Evolutionary conservation across 1,140 invertebrate genomes (phyloP), one percentile per base, ranked within the genome.

Genomic region (Drosophila serrata): DNA sequence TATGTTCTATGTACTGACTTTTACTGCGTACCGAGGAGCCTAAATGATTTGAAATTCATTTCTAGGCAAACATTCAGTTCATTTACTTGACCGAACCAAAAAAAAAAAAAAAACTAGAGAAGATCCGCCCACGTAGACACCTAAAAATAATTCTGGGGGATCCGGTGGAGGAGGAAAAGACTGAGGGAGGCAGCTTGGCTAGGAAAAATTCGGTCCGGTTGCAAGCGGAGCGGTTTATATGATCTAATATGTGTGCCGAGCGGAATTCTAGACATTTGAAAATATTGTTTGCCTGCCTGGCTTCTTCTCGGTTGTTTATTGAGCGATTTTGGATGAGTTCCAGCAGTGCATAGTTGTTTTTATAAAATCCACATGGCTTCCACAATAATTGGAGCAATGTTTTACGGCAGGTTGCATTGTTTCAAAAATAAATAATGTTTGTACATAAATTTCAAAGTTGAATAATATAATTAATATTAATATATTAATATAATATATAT

Each of bases 111-210:
- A 74, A 62, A 51, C 46, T 60, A 62, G 70, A 61, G 57, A 45
- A 74, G 79, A 84, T 72, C 51, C 76, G 63, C 82, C 84, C 73
- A 88, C 84, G 77, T 75, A 67, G 55, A 55, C 46, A 31, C 53
- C 84, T 88, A 88, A 90, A 88, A 88, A 88, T 88, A 88, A 87
- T 58, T 39, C 42, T 4, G 24, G 45, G 24, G 48, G 19, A 64
- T 2, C 56, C 27, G 49, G 24, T 51, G 11, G 75, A 29, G 42
- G 35, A 72, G 24, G 45, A 29, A 39, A 29, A 72, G 24, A 22
- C 1, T 13, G 42, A n/a, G n/a, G n/a, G n/a, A n/a, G 42, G 17
- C 0, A 15, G 29, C 6, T 35, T 45, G 35, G 33, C 45, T 74
- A 43, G 70, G 63, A 64, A 73, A 62, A 84, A 79, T 69, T 67